Conservation (phyloP, 30 jellyfish, hydroid and myxozoan genomes). For the Morbakka virulenta region DNA sequence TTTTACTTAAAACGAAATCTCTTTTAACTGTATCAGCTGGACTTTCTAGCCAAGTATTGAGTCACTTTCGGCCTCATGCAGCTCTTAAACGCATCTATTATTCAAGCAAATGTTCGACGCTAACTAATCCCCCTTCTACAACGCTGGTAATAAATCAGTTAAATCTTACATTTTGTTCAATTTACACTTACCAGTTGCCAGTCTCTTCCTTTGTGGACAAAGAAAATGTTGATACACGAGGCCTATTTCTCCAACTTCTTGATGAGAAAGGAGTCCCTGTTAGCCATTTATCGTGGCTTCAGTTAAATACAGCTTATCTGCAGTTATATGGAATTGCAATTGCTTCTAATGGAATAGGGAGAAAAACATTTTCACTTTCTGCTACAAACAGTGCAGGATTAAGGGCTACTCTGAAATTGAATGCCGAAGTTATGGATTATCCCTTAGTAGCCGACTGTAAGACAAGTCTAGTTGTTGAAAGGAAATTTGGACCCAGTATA, state of each 20-base stretch:
- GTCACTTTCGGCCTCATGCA: conserved; percentile 25
- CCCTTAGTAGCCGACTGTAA: conserved; percentile 81
- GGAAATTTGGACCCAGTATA: conserved; percentile 13
- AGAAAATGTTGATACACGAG: conserved; percentile 29
- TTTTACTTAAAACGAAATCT: conserved; percentile 28
- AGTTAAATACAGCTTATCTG: conserved; percentile 69
- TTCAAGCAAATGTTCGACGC: conserved; percentile 45
- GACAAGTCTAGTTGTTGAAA: conserved; percentile 26
- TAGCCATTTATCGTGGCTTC: conserved; percentile 86
- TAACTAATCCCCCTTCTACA: conserved; percentile 57
- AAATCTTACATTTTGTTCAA: conserved; percentile 38
- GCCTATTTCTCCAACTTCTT: conserved; percentile 25
- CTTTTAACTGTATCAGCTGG: conserved; percentile 21
- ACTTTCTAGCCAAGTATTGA: conserved; percentile 6
- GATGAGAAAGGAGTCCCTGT: conserved; percentile 16
- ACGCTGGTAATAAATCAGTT: background rate
- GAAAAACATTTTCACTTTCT: conserved; percentile 10
- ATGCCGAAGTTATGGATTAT: conserved; percentile 22
- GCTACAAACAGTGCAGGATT: conserved; percentile 75
- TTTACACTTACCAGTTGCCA: conserved; percentile 33
- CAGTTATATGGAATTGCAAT: conserved; percentile 68
- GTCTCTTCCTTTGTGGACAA: conserved; percentile 38
- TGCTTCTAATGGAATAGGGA: background rate
- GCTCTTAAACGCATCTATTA: conserved; percentile 44
- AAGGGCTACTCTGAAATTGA: conserved; percentile 2